Evolutionary conservation across 2,888 invertebrate species (phyloP).

Genomic region (Stenichneumon culpator): DNA sequence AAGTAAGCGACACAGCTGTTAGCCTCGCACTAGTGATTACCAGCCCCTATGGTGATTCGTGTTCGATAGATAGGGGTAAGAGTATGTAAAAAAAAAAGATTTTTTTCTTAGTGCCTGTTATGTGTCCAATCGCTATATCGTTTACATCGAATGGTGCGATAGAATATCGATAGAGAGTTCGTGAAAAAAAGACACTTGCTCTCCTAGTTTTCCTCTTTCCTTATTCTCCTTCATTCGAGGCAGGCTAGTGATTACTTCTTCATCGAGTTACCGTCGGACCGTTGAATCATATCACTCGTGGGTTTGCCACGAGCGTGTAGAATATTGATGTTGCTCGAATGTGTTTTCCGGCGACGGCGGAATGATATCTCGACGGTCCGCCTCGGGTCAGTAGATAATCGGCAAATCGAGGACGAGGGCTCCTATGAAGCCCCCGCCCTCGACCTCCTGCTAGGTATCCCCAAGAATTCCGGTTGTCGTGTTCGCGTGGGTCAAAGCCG

Average conservation of each 20-base stretch:
- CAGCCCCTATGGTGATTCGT: conserved; percentile 10
- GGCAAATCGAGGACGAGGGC: conserved; percentile 88
- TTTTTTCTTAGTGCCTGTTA: background rate
- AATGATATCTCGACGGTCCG: conserved; percentile 41
- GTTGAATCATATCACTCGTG: conserved; percentile 6
- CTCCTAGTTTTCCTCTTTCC: conserved; percentile 7
- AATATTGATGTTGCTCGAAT: conserved; percentile 8
- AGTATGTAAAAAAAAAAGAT: background rate
- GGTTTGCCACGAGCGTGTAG: conserved; percentile 1
- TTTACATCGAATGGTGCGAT: conserved; percentile 5
- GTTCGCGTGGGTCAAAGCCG: conserved; percentile 92
- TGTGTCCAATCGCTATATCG: conserved; percentile 5
- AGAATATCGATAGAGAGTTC: conserved; percentile 2
- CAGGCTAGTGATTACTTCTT: conserved; percentile 36
- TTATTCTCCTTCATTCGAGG: conserved; percentile 16
- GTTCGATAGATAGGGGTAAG: background rate
- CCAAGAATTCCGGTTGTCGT: conserved; percentile 82
- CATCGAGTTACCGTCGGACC: conserved; percentile 27
- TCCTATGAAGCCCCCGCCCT: conserved; percentile 86
- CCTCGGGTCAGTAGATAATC: conserved; percentile 86
- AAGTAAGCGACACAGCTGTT: conserved; percentile 20
- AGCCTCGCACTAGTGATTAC: conserved; percentile 8
- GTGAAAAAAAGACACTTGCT: background rate
- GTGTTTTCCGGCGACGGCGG: conserved; percentile 37
- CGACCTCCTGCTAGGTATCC: conserved; percentile 87